A percentile compares a stretch with the other conserved stretches of the same genome.
phyloP scores from a whole-genome alignment of 2,113 vertebrate species.

The Tympanuchus pallidicinctus region DNA sequence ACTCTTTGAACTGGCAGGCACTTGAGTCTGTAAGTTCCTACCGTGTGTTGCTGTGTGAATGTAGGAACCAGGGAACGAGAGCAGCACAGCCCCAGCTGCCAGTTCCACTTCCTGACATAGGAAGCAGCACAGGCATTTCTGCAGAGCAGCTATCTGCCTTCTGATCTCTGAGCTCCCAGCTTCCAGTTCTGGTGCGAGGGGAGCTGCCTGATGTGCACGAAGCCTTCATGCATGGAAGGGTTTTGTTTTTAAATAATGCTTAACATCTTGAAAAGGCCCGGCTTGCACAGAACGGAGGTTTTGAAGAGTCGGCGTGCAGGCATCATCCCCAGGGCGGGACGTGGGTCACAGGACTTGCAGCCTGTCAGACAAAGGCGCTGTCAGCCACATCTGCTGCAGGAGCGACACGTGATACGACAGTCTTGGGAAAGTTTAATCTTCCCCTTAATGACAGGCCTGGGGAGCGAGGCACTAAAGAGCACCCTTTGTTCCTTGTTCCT shows the following conservation, averaged over 20 bases:
- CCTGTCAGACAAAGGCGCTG: conserved; percentile 57
- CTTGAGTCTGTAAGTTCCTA: background rate
- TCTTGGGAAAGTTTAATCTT: conserved; percentile 75
- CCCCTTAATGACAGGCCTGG: conserved; percentile 64
- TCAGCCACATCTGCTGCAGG: conserved; percentile 68
- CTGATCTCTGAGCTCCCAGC: background rate
- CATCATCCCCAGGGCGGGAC: conserved; percentile 25
- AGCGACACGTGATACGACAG: conserved; percentile 50
- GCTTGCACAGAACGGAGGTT: background rate
- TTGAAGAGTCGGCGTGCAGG: background rate
- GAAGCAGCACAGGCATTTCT: no score
- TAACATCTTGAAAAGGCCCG: background rate
- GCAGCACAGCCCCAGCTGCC: background rate
- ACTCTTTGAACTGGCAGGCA: background rate
- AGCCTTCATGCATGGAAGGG: background rate
- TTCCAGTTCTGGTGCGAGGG: background rate
- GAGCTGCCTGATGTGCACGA: background rate
- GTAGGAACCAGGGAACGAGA: background rate
- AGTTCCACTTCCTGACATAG: background rate
- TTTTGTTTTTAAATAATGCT: conserved; percentile 5
- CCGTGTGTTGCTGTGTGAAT: background rate
- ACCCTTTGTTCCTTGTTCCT: conserved; percentile 65
- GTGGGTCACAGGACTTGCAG: conserved; percentile 36
- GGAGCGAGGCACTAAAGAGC: conserved; percentile 55
- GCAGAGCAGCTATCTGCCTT: background rate